Evolutionary conservation across 2,888 invertebrate species (phyloP), one percentile per base, ranked within the genome.

Genomic region (Trichogramma evanescens): DNA sequence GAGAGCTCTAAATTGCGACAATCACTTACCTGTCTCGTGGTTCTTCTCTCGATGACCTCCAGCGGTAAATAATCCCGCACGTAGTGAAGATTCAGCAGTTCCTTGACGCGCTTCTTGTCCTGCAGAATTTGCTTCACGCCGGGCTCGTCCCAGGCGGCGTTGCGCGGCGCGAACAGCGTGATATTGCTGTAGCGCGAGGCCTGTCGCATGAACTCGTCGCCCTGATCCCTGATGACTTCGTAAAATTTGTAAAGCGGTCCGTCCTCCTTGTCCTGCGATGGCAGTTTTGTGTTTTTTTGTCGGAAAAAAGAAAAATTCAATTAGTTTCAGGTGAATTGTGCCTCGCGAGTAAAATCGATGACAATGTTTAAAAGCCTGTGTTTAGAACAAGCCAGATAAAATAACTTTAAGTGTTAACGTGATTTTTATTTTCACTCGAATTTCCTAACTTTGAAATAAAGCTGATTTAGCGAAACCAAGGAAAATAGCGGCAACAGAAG

Each of bases 121-220:
- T 76, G 74, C 13, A 80, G 66, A 46, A 91, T 82, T 70, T 86
- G 84, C 70, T 86, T 84, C n/a, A 92, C 84, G 65, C 86, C 86
- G 52, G 86, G 83, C 66, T 87, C 86, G 53, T 85, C 84, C 86
- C 93, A 89, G 9, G 94, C 94, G 64, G 88, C 88, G 74, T 95
- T 94, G 71, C 91, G 91, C 1, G 95, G 95, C 2, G 93, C 93
- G 75, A 95, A 91, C 60, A 95, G 82, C 4, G 95, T 95, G 39
- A 93, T 83, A 68, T 90, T 88, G 60, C 85, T 85, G 65, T 86
- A 84, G 61, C 83, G 79, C 59, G 84, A 87, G 43, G 93, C 84
- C 66, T 85, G 86, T 63, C 83, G 83, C 74, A 90, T 82, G 72
- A 91, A 90, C 66, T 88, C 87, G 59, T 86, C 84, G 5, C 89